A percentile compares a stretch with the other conserved stretches of the same genome.
Conservation (phyloP, 2,888 invertebrate genomes). For the Notodonta ziczac region DNA sequence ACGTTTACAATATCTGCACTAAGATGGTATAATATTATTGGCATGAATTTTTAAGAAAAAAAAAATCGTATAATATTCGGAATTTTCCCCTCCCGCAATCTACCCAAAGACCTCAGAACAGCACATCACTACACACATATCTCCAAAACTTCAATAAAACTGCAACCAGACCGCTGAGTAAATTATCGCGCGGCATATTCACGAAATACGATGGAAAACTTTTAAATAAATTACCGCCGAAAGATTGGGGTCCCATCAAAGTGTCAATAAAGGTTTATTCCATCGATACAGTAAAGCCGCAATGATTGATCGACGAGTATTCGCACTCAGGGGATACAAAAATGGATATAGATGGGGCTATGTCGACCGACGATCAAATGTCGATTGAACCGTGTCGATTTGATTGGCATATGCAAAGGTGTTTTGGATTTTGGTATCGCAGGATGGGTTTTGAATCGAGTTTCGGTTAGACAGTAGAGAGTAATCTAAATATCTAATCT, state of each 20-base stretch:
- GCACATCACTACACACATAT: too few relatives aligned
- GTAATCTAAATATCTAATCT: too few relatives aligned
- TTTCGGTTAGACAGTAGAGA: too few relatives aligned
- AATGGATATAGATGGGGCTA: constrained; percentile 36
- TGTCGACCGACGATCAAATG: constrained; percentile 52
- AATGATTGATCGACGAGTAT: constrained; percentile 64
- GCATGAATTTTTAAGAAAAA: too few relatives aligned
- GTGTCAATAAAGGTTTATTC: constrained; percentile 38
- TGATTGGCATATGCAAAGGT: constrained; percentile 47
- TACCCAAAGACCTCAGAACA: too few relatives aligned
- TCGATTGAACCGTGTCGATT: constrained; percentile 41
- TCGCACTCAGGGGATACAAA: constrained; percentile 47
- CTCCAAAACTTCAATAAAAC: too few relatives aligned
- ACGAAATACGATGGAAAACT: constrained; percentile 1
- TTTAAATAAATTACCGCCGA: constrained; percentile 1
- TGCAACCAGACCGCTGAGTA: neutral
- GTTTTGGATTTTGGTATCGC: constrained; percentile 18
- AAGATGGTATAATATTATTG: too few relatives aligned
- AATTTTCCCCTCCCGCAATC: too few relatives aligned
- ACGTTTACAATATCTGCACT: too few relatives aligned
- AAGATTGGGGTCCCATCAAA: constrained; percentile 22
- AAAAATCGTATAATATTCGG: too few relatives aligned
- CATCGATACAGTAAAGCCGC: constrained; percentile 51
- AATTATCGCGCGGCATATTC: neutral
- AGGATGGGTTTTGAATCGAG: too few relatives aligned